Evolutionary conservation across 2,113 vertebrate genomes (phyloP).

Genomic region (Melanocharis versteri): DNA sequence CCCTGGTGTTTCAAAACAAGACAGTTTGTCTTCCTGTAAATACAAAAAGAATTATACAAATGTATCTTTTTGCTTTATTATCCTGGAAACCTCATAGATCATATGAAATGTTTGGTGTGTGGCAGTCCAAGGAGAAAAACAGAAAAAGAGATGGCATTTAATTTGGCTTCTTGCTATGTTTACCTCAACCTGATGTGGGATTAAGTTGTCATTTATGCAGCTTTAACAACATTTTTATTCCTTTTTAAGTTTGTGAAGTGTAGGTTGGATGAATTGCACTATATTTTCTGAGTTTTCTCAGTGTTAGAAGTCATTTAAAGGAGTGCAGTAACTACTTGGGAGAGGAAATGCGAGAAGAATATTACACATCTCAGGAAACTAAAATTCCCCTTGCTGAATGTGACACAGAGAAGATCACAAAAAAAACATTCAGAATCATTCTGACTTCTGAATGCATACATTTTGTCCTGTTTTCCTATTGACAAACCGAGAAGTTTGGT

Average conservation of each 20-base stretch:
- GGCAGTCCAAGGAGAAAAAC: conserved; percentile 32
- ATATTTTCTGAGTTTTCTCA: not conserved
- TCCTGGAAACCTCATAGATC: conserved; percentile 45
- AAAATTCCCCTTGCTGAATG: not conserved
- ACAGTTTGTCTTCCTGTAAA: conserved; percentile 65
- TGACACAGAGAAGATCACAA: not conserved
- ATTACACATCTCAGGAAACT: not conserved
- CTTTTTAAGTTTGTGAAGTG: conserved; percentile 44
- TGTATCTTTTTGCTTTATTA: conserved; percentile 47
- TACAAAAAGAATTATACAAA: conserved; percentile 61
- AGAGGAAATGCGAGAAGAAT: not conserved
- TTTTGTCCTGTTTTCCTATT: not conserved
- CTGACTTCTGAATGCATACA: not conserved
- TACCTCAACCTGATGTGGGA: conserved; percentile 39
- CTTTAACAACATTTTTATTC: conserved; percentile 49
- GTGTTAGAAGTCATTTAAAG: not conserved
- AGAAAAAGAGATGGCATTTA: conserved; percentile 14
- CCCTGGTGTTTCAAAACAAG: conserved; percentile 66
- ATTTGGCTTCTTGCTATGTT: conserved; percentile 27
- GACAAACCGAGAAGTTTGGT: not conserved
- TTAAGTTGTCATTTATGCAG: conserved; percentile 54
- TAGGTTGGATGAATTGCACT: conserved; percentile 7
- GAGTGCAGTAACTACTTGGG: not conserved
- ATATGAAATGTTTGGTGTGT: conserved; percentile 49
- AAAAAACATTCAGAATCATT: not conserved